Percentiles rank a stretch among this genome's conserved stretches.
Evolutionary conservation across 2,797 vertebrate genomes (phyloP).

Genomic region (Coluber constrictor): DNA sequence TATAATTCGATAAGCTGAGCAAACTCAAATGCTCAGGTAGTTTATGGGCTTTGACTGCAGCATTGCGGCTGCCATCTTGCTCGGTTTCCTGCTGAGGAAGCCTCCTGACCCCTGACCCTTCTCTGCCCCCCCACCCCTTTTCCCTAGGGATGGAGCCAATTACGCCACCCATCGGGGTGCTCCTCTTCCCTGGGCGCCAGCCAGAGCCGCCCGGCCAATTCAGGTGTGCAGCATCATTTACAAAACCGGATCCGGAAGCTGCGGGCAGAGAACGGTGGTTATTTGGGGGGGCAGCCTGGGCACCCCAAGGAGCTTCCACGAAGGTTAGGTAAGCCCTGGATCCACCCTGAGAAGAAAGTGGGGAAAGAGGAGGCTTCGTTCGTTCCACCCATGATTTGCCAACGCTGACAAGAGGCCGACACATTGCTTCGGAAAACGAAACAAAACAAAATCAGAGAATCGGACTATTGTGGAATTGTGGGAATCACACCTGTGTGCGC

Average conservation of each 20-base stretch:
- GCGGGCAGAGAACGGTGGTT: constrained; percentile 63
- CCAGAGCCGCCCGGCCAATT: constrained; percentile 63
- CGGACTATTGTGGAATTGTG: neutral
- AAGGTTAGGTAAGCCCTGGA: constrained; percentile 48
- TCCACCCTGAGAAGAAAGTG: neutral
- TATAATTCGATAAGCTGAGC: neutral
- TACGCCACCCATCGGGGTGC: constrained; percentile 27
- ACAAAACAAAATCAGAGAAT: neutral
- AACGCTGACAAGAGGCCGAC: neutral
- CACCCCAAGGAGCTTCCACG: neutral
- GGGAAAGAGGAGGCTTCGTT: neutral
- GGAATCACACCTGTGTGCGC: neutral
- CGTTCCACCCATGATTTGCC: neutral
- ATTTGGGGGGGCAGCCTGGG: constrained; percentile 27
- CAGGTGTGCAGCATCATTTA: constrained; percentile 73
- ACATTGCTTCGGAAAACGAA: neutral
- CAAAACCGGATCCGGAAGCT: constrained; percentile 76
- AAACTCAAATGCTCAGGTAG: neutral
- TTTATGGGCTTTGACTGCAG: neutral
- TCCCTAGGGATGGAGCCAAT: constrained; percentile 56
- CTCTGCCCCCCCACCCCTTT: neutral
- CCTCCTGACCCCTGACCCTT: neutral
- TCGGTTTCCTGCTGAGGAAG: neutral
- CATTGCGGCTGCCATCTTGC: neutral
- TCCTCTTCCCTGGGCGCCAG: constrained; percentile 29